Base-by-base conservation (phyloP, 1,140 invertebrate species). In the Leptopilina clavipes region DNA sequence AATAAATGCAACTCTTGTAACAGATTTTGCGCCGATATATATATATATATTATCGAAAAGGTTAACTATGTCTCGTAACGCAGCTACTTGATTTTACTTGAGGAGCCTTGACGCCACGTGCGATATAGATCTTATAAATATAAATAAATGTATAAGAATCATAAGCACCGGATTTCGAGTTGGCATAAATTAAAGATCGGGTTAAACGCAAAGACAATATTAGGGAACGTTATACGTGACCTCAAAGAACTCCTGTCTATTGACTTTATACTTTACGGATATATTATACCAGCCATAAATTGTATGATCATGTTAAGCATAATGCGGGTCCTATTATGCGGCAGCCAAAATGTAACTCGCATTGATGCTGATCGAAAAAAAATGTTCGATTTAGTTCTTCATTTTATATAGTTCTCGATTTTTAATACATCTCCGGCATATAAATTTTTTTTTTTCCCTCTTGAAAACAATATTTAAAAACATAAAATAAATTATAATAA, bases 51-150 rank as follows among this genome's bases (percentile, higher is more conserved):
- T n/a, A n/a, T n/a, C n/a, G n/a, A n/a, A n/a, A n/a, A n/a, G n/a
- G n/a, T n/a, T n/a, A n/a, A n/a, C n/a, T n/a, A n/a, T n/a, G n/a
- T n/a, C n/a, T n/a, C n/a, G n/a, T n/a, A 31, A 31, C 25, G 25
- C 25, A 31, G 25, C 25, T 31, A 65, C 59, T 65, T n/a, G 59
- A 65, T 65, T 65, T 65, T 14, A 37, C 3, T 65, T 65, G 0
- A 65, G 25, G 22, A 65, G 59, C 59, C 59, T 65, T 76, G 79
- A 76, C 78, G 75, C 74, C 59, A 45, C 70, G 48, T 43, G 65
- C 76, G 83, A 87, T 86, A 83, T 81, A 74, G 80, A 86, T 86
- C 86, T 87, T 83, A 85, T 85, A 86, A 87, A 87, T 87, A 85
- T 84, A 85, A 80, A 87, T 86, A n/a, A n/a, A n/a, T n/a, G n/a